A percentile compares a stretch with the other conserved stretches of the same genome.
These are phyloP conservation scores for Meloidogyne chitwoodi DNA, from an alignment of 1,140 invertebrate genomes.

Conservation along the genomic window DNA sequence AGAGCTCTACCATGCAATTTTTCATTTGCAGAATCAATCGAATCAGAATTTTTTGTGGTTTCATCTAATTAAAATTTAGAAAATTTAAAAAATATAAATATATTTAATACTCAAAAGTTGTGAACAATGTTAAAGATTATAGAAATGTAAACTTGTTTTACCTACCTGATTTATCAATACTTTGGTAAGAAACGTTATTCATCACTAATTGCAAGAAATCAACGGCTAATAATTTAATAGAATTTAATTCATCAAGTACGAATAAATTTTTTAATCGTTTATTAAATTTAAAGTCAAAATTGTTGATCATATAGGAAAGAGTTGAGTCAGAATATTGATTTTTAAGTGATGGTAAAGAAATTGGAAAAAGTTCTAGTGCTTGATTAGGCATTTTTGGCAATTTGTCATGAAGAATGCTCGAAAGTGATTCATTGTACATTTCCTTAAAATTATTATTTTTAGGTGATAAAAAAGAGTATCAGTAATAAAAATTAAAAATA, in stretches of 20 bases:
- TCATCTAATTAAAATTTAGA: not conserved
- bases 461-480: too few relatives aligned
- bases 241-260: conserved; percentile 13
- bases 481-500: too few relatives aligned
- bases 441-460: not conserved
- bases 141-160: too few relatives aligned
- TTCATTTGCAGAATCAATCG: conserved; percentile 26
- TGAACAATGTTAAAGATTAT: too few relatives aligned
- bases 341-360: not conserved
- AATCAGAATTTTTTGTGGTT: not conserved
- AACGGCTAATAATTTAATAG: not conserved
- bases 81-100: not conserved
- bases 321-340: not conserved
- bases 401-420: not conserved
- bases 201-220: conserved; percentile 9
- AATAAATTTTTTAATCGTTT: not conserved
- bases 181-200: not conserved
- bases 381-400: not conserved
- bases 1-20: conserved; percentile 45
- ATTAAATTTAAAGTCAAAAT: not conserved
- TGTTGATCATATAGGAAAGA: not conserved
- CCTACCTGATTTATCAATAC: not conserved
- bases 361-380: not conserved
- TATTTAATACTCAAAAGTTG: too few relatives aligned
- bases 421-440: conserved; percentile 5